Conservation (phyloP, 2,797 vertebrate species). For the Steatocranus sp. region DNA sequence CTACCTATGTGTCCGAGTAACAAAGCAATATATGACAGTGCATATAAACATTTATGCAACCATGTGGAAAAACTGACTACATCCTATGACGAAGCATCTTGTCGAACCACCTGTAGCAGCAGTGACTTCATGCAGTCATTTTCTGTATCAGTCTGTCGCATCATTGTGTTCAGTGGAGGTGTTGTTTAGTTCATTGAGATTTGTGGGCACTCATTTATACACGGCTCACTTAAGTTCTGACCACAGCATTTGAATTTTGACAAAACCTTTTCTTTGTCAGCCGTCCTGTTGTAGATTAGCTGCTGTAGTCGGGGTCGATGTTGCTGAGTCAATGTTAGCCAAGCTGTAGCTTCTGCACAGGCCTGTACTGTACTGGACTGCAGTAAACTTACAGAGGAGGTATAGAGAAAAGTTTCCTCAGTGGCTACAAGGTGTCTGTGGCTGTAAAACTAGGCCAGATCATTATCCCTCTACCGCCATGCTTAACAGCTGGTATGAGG, state of each 20-base stretch:
- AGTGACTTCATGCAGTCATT: no score
- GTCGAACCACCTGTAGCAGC: background rate
- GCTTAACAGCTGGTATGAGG: background rate
- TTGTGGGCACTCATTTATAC: background rate
- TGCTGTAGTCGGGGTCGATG: background rate
- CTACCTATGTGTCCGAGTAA: background rate
- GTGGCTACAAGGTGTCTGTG: background rate
- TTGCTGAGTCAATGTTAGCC: background rate
- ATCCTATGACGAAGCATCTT: background rate
- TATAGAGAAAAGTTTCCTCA: background rate
- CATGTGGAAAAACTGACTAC: background rate
- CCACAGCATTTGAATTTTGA: background rate
- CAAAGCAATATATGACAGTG: background rate
- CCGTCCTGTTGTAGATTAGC: background rate
- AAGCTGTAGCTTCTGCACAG: background rate
- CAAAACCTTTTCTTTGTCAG: background rate
- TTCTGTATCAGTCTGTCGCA: background rate
- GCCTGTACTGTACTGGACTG: background rate
- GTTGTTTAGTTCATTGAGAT: background rate
- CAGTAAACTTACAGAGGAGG: background rate
- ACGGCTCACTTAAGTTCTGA: background rate
- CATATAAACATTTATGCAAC: background rate
- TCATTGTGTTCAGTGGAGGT: background rate
- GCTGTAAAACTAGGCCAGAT: background rate
- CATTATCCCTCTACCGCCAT: background rate